Percentiles rank a stretch among this genome's conserved stretches.
Conservation (phyloP, 1,140 invertebrate genomes). For the Delia radicum region DNA sequence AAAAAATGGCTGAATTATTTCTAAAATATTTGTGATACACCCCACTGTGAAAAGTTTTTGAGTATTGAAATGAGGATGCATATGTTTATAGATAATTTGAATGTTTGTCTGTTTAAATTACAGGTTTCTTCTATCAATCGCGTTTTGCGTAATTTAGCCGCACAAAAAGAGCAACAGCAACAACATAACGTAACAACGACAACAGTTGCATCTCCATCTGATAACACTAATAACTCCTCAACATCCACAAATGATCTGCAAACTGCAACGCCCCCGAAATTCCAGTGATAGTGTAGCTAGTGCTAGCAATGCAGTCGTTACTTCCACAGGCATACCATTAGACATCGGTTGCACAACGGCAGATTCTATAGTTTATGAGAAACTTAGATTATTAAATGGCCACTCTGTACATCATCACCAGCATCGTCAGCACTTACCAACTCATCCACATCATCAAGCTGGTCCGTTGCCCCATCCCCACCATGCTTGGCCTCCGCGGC, state of each 20-base stretch:
- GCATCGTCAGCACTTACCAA: conserved; percentile 58
- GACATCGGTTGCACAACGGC: conserved; percentile 25
- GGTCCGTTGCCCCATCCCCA: conserved; percentile 58
- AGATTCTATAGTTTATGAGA: neutral
- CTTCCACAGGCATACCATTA: conserved; percentile 14
- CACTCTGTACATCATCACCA: conserved; percentile 46
- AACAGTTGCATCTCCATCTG: neutral
- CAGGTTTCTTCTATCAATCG: conserved; percentile 81
- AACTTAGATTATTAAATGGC: conserved; percentile 56
- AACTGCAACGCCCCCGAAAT: neutral
- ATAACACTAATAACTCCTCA: neutral
- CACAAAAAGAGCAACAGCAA: conserved; percentile 70
- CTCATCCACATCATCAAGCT: conserved; percentile 85
- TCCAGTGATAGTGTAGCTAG: neutral
- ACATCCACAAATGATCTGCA: neutral
- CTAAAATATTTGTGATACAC: no score
- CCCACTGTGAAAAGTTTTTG: no score
- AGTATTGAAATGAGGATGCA: no score
- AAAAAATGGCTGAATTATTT: no score
- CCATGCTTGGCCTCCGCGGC: conserved; percentile 41
- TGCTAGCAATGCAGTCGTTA: neutral
- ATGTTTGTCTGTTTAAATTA: neutral
- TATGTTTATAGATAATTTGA: neutral
- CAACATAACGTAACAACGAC: conserved; percentile 1
- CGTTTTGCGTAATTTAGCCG: conserved; percentile 93